These are phyloP conservation scores for Lutraria lutraria DNA, from an alignment of 2,888 invertebrate species.

Conservation along the genomic window DNA sequence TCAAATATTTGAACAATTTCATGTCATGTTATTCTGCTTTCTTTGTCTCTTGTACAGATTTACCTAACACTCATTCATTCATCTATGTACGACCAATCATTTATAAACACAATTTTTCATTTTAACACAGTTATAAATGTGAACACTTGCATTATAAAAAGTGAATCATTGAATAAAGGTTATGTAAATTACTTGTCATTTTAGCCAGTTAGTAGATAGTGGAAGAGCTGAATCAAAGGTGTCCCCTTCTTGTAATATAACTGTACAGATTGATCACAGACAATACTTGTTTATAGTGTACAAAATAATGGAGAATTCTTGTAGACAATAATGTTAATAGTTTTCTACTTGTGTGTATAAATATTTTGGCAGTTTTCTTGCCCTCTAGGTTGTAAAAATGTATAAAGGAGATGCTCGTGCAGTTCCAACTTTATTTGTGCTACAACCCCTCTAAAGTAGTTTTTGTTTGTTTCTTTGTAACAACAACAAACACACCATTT, in stretches of 20 bases:
- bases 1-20: neutral
- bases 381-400: constrained; percentile 50
- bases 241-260: constrained; percentile 33
- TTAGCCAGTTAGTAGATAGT: neutral
- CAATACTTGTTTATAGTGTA: constrained; percentile 40
- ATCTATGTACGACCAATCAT: constrained; percentile 10
- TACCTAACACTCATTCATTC: neutral
- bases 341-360: constrained; percentile 28
- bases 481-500: neutral
- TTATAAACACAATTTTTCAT: neutral
- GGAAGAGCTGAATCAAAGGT: constrained; percentile 26
- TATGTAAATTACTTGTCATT: neutral
- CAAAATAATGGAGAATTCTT: constrained; percentile 18
- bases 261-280: constrained; percentile 14
- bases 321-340: constrained; percentile 40
- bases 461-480: constrained; percentile 25
- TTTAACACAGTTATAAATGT: neutral
- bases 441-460: constrained; percentile 20
- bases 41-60: constrained; percentile 2
- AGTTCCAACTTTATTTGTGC: constrained; percentile 19
- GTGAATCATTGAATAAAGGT: neutral
- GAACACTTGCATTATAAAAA: neutral
- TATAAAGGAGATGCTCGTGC: constrained; percentile 29
- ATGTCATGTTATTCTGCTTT: neutral
- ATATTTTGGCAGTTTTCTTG: constrained; percentile 38